Conservation (phyloP, 2,888 invertebrate species). For the Cabera pusaria region DNA sequence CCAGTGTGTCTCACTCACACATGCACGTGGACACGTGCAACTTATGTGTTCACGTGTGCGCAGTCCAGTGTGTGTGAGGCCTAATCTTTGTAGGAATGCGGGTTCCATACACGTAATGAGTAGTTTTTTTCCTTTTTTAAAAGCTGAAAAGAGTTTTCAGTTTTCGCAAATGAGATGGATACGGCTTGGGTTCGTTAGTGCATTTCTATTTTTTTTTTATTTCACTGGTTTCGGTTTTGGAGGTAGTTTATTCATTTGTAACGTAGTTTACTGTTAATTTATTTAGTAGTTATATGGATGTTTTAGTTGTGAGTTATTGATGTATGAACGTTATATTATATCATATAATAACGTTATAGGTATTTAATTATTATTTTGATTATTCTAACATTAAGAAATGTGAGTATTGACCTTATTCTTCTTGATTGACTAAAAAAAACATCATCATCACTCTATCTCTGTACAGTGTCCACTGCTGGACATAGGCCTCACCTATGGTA, state of each 20-base stretch:
- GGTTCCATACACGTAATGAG: slow-evolving; percentile 74
- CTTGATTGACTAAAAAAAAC: no score
- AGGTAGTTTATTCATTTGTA: no score
- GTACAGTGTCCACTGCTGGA: no score
- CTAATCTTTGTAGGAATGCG: slow-evolving; percentile 81
- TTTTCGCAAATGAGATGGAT: slow-evolving; percentile 37
- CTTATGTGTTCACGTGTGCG: slow-evolving; percentile 28
- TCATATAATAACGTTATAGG: no score
- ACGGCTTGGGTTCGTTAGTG: slow-evolving; percentile 16
- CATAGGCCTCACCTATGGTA: no score
- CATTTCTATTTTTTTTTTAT: slow-evolving; percentile 1
- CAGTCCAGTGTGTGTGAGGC: slow-evolving; percentile 48
- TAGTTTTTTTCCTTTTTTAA: slow-evolving; percentile 73
- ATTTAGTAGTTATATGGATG: neutral
- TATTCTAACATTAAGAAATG: no score
- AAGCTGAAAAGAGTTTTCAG: slow-evolving; percentile 64
- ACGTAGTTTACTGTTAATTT: no score
- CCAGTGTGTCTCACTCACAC: slow-evolving; percentile 45
- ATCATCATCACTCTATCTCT: no score
- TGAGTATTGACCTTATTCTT: no score
- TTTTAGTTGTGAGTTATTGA: neutral
- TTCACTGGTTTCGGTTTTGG: no score
- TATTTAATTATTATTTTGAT: no score
- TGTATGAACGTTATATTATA: no score
- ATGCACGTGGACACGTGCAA: slow-evolving; percentile 37